Evolutionary conservation across 1,140 invertebrate species (phyloP).

Genomic region (Cotesia chilonis): DNA sequence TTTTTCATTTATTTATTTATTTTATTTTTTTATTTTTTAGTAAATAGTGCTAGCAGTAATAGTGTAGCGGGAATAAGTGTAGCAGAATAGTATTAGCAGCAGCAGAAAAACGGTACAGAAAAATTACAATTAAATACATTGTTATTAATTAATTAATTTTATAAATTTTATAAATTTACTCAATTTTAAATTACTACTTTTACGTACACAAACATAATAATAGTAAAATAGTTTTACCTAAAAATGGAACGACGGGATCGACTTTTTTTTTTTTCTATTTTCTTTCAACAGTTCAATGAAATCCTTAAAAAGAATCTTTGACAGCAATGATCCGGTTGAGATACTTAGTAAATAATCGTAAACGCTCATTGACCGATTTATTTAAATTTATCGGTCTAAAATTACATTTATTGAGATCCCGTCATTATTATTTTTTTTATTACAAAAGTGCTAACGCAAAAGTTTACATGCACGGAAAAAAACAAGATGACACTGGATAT

Average conservation of each 20-base stretch:
- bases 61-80: no score
- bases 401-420: no score
- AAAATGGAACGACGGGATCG: constrained; percentile 14
- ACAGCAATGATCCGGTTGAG: constrained; percentile 11
- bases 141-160: background rate
- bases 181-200: background rate
- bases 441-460: no score
- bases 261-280: constrained; percentile 2
- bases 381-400: no score
- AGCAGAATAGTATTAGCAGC: constrained; percentile 12
- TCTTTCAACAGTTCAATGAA: background rate
- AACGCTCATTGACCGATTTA: no score
- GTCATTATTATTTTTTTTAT: no score
- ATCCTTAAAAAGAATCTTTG: constrained; percentile 2
- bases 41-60: constrained; percentile 22
- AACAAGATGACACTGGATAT: no score
- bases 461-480: no score
- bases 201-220: constrained; percentile 23
- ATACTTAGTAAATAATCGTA: background rate
- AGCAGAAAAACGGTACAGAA: constrained; percentile 23
- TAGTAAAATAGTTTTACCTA: background rate
- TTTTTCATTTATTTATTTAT: background rate
- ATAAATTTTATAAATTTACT: no score
- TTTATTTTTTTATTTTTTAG: background rate
- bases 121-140: constrained; percentile 13